Conservation (phyloP, 92 coral and sea anemone species). For the Muricea muricata region DNA sequence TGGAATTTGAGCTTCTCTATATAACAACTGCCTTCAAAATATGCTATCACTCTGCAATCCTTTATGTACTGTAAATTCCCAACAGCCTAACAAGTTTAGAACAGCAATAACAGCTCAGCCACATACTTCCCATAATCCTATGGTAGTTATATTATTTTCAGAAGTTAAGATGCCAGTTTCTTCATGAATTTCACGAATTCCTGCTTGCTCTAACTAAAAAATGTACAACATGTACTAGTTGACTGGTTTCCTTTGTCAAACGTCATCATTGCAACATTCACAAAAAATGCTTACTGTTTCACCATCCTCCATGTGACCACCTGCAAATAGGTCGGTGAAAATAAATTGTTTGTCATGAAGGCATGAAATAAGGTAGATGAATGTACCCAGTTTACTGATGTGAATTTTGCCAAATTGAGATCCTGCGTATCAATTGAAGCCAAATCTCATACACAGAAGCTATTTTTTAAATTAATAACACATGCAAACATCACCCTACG, state of each 20-base stretch:
- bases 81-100: not conserved
- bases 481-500: no score
- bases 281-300: constrained; percentile 73
- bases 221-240: not conserved
- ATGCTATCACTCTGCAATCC: no score
- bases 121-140: constrained; percentile 96
- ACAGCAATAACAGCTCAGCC: no score
- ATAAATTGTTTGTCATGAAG: no score
- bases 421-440: no score
- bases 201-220: constrained; percentile 73
- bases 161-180: constrained; percentile 85
- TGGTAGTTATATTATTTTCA: constrained; percentile 57
- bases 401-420: no score
- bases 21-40: no score
- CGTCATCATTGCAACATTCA: not conserved
- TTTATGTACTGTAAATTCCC: not conserved
- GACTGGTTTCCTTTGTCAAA: not conserved
- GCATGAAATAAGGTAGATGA: not conserved
- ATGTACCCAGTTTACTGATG: no score
- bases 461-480: no score
- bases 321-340: constrained; percentile 55
- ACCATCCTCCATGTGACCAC: constrained; percentile 89
- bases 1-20: no score
- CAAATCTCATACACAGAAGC: no score
- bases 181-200: constrained; percentile 82